A percentile compares a stretch with the other conserved stretches of the same genome.
Evolutionary conservation across 2,888 invertebrate species (phyloP).

Genomic region (Bombyx huttoni): DNA sequence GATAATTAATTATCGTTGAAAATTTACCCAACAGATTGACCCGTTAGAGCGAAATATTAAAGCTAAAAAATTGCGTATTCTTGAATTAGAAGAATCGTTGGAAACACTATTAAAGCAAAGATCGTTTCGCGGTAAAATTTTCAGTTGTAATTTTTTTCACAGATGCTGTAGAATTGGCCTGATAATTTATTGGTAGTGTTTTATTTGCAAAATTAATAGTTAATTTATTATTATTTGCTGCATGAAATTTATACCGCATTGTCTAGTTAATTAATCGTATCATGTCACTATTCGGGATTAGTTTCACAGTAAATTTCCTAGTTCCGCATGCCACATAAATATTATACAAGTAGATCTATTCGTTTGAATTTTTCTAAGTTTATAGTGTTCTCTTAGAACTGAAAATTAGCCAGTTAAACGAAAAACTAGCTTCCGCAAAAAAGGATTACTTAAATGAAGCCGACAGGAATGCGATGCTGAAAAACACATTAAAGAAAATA

Average conservation of each 20-base stretch:
- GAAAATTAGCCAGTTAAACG: constrained; percentile 81
- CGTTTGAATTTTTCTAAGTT: neutral
- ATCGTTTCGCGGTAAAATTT: constrained; percentile 65
- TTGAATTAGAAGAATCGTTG: constrained; percentile 87
- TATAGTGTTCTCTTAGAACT: constrained; percentile 67
- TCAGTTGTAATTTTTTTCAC: constrained; percentile 67
- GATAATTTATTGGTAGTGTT: constrained; percentile 9
- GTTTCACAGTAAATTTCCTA: constrained; percentile 1
- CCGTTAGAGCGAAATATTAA: constrained; percentile 89
- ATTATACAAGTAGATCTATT: neutral
- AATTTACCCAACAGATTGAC: constrained; percentile 75
- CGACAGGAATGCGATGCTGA: constrained; percentile 71
- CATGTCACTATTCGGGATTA: constrained; percentile 3
- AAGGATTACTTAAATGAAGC: constrained; percentile 79
- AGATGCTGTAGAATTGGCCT: constrained; percentile 6
- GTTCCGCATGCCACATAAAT: neutral
- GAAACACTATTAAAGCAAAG: constrained; percentile 84
- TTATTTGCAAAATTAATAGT: constrained; percentile 9
- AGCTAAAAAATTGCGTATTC: constrained; percentile 85
- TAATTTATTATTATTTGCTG: constrained; percentile 10
- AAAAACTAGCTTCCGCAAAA: constrained; percentile 81
- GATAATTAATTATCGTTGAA: constrained; percentile 3
- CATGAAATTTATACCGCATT: neutral
- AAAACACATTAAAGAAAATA: constrained; percentile 79
- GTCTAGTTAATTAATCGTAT: constrained; percentile 2